These are phyloP conservation scores for Pemphigus obesinymphae DNA, from an alignment of 1,140 invertebrate species.

Conservation along the genomic window DNA sequence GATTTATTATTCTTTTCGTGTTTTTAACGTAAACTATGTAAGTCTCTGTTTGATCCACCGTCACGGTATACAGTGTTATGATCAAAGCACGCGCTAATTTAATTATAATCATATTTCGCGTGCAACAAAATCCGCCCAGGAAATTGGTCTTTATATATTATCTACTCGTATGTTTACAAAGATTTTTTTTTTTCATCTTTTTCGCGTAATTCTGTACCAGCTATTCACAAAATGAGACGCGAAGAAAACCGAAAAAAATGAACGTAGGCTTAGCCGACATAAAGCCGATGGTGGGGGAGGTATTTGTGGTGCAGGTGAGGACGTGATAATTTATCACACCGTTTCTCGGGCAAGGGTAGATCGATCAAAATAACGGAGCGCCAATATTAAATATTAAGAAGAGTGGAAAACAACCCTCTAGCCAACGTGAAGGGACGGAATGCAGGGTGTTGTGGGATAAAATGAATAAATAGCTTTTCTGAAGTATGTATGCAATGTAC, in stretches of 20 bases:
- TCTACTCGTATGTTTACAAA: not conserved
- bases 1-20: not conserved
- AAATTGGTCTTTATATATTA: not conserved
- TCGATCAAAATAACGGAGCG: slow-evolving; percentile 3
- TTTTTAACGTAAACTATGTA: not conserved
- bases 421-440: too few species aligned
- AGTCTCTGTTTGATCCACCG: not conserved
- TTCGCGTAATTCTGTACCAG: too few species aligned
- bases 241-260: not conserved
- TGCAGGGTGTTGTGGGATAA: not conserved
- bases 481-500: not conserved
- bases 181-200: not conserved
- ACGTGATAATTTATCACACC: slow-evolving; percentile 2
- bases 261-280: not conserved
- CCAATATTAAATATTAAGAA: not conserved
- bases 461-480: slow-evolving; percentile 19
- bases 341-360: not conserved
- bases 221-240: not conserved
- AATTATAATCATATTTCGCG: not conserved
- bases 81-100: not conserved
- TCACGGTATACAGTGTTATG: not conserved
- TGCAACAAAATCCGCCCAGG: not conserved
- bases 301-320: not conserved
- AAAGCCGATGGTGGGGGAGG: not conserved
- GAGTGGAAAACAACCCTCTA: not conserved